Evolutionary conservation across 2,113 vertebrate species (phyloP).

Genomic region (Ictidomys tridecemlineatus): DNA sequence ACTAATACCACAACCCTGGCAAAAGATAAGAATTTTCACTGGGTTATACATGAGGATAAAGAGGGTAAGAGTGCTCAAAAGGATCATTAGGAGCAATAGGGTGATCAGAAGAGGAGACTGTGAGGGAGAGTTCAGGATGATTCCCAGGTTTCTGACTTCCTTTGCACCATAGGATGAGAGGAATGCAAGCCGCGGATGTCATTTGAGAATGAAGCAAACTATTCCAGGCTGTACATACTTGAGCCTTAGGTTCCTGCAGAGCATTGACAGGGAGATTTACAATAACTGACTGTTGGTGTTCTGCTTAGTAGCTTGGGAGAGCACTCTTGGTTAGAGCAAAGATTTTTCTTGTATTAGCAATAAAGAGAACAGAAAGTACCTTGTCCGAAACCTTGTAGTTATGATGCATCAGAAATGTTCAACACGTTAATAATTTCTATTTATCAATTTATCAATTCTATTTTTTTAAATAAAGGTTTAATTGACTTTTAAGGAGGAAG

Average conservation of each 20-base stretch:
- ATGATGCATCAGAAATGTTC: neutral
- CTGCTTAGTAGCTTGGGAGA: neutral
- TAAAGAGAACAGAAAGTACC: neutral
- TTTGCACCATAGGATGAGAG: neutral
- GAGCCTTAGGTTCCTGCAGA: neutral
- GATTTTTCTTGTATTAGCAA: neutral
- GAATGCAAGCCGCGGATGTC: neutral
- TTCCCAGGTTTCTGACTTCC: neutral
- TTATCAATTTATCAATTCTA: neutral
- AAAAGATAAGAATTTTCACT: neutral
- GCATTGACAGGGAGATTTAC: neutral
- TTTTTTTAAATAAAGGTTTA: neutral
- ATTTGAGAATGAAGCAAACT: neutral
- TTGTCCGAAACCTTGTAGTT: neutral
- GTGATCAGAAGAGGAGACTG: neutral
- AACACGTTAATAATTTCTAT: neutral
- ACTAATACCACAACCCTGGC: neutral
- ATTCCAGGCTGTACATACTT: rapidly evolving
- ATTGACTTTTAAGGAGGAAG: neutral
- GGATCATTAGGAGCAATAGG: neutral
- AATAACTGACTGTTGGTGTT: neutral
- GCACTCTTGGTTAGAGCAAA: neutral
- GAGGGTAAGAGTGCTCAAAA: neutral
- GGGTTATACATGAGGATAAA: neutral
- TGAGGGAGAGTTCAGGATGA: neutral